A percentile compares a stretch with the other conserved stretches of the same genome.
These are phyloP conservation scores for Pygocentrus nattereri DNA, from an alignment of 2,797 vertebrate genomes.

Conservation along the genomic window DNA sequence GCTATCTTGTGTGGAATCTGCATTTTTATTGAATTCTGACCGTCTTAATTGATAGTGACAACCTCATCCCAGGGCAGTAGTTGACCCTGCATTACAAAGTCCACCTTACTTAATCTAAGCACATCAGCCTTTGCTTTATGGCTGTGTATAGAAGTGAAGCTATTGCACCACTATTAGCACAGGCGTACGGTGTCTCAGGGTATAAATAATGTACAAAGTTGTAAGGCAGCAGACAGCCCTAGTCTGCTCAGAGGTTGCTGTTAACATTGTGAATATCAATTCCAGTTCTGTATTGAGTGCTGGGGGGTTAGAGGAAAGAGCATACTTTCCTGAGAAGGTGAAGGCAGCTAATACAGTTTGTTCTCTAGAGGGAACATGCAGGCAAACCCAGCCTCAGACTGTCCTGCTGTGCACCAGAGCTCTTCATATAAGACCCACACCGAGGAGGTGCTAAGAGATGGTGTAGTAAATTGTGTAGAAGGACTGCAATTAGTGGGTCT, in stretches of 20 bases:
- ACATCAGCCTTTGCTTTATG: neutral
- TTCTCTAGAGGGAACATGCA: neutral
- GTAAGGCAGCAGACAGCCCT: conserved; percentile 19
- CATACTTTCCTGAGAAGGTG: neutral
- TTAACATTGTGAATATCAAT: neutral
- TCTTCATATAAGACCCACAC: neutral
- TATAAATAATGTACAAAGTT: conserved; percentile 13
- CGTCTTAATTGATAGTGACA: neutral
- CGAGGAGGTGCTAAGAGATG: neutral
- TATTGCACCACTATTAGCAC: conserved; percentile 13
- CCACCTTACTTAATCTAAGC: neutral
- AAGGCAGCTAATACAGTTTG: neutral
- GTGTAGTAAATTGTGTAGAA: no score
- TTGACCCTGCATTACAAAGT: neutral
- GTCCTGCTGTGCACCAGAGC: neutral
- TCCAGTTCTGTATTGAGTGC: neutral
- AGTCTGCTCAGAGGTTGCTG: neutral
- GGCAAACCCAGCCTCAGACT: conserved; percentile 1
- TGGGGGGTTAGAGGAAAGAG: neutral
- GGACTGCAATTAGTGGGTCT: no score
- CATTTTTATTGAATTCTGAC: no score
- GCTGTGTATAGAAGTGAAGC: neutral
- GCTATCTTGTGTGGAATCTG: no score
- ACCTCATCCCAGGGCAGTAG: neutral
- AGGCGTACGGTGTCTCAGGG: neutral